Conservation (phyloP, 1,140 invertebrate genomes). For the Maconellicoccus hirsutus region DNA sequence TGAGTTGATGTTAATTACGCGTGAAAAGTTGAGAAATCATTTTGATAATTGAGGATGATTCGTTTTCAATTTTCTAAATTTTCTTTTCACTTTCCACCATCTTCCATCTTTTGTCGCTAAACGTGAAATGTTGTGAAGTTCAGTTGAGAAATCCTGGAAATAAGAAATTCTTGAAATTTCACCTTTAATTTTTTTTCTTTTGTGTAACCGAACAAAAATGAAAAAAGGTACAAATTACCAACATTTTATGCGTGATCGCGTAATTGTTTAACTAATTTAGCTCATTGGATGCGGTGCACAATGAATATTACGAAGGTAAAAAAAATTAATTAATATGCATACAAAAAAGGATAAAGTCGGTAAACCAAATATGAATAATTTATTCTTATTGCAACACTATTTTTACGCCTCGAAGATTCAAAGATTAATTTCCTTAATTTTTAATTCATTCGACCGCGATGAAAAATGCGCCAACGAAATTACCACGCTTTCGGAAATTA, state of each 20-base stretch:
- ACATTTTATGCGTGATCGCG: neutral
- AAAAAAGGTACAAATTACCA: neutral
- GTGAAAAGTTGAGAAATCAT: too few relatives aligned
- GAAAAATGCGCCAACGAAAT: neutral
- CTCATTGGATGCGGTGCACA: neutral
- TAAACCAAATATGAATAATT: slow-evolving; percentile 6
- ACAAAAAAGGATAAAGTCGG: neutral
- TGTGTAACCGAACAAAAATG: too few relatives aligned
- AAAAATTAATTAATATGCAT: neutral
- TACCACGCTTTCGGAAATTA: neutral
- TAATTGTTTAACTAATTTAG: neutral
- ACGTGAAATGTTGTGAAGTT: too few relatives aligned
- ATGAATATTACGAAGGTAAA: neutral
- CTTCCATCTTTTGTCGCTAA: too few relatives aligned
- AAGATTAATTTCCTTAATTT: slow-evolving; percentile 1
- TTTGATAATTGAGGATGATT: too few relatives aligned
- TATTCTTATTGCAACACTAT: neutral
- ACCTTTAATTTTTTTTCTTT: too few relatives aligned
- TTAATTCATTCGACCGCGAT: neutral
- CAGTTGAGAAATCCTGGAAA: too few relatives aligned
- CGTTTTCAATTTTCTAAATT: too few relatives aligned
- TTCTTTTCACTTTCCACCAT: too few relatives aligned
- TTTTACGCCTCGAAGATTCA: neutral
- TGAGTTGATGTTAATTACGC: too few relatives aligned
- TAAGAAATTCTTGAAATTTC: too few relatives aligned